A percentile compares a stretch with the other conserved stretches of the same genome.
These are phyloP conservation scores for Hippoglossus hippoglossus DNA, from an alignment of 2,797 vertebrate genomes.

Conservation along the genomic window DNA sequence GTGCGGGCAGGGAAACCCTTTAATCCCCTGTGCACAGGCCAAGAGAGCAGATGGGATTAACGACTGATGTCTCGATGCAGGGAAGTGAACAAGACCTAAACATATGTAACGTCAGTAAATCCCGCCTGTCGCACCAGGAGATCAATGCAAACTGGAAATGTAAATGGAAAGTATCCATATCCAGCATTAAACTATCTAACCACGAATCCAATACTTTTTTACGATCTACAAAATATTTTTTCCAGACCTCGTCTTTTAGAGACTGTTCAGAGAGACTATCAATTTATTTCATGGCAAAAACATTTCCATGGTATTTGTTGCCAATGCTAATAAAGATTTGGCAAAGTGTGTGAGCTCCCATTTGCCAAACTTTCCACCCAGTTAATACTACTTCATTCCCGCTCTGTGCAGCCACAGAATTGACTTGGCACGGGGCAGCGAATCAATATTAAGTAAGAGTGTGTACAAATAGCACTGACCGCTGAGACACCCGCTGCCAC, in stretches of 20 bases:
- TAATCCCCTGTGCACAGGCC: constrained; percentile 45
- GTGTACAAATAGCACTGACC: constrained; percentile 61
- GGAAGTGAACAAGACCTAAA: constrained; percentile 20
- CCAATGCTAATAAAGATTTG: constrained; percentile 3
- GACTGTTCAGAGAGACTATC: no score
- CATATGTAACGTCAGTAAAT: not conserved
- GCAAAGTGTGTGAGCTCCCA: not conserved
- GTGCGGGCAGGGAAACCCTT: constrained; percentile 23
- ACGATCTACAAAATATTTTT: no score
- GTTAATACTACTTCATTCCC: constrained; percentile 44
- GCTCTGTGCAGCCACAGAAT: constrained; percentile 48
- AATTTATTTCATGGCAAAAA: not conserved
- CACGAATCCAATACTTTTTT: not conserved
- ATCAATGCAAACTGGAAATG: not conserved
- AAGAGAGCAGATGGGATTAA: constrained; percentile 55
- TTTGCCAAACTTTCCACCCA: constrained; percentile 10
- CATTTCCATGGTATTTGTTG: not conserved
- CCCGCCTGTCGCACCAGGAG: not conserved
- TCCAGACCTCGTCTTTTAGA: no score
- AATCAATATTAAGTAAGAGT: constrained; percentile 73
- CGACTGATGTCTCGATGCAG: constrained; percentile 38
- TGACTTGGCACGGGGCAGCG: constrained; percentile 54
- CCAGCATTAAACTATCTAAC: not conserved
- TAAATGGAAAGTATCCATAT: not conserved
- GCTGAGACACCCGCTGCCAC: constrained; percentile 22